Evolutionary conservation across 2,113 vertebrate species (phyloP), one percentile per base, ranked within the genome.

Genomic region (Suncus etruscus): DNA sequence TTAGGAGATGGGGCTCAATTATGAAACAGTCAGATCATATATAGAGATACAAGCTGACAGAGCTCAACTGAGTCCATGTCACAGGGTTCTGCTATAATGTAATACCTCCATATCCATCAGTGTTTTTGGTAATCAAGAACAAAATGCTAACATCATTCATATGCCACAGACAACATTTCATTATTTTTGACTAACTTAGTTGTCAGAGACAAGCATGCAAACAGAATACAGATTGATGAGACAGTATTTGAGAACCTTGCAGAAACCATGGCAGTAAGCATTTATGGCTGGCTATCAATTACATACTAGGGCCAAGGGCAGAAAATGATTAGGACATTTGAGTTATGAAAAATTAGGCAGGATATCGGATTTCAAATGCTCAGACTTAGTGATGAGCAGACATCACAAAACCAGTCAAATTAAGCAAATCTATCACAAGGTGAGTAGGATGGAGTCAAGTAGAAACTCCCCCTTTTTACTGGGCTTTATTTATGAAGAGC

Each of bases 181-280:
- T 20, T 75, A 65, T 82, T 89, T 76, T 51, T 83, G 72, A 76
- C 48, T 77, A 65, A 16, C 73, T 50, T 16, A 4, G 0, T 75
- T 94, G 69, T 75, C 54, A 79, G 25, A 25, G 61, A 87, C 75
- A 93, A 65, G 70, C 97, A 97, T 97, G 97, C 97, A 96, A 92
- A 95, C 8, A 3, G 63, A 84, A 83, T 82, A 87, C 85, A 68
- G 84, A 76, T 1, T 39, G 86, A 84, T 31, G 65, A 79, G 72
- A 54, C 1, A 25, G 90, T 87, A 96, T 90, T 96, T 97, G 97
- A 97, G 97, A 97, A 97, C 94, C 39, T 18, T 1, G 4, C 39
- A 15, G 69, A 45, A 94, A 95, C 94, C 96, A 96, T 31, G 97
- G 94, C 94, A 96, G 95, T 97, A 95, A 97, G 79, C 78, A 29